phyloP scores from a whole-genome alignment of 2,113 vertebrate species.

The Peromyscus polionotus region DNA sequence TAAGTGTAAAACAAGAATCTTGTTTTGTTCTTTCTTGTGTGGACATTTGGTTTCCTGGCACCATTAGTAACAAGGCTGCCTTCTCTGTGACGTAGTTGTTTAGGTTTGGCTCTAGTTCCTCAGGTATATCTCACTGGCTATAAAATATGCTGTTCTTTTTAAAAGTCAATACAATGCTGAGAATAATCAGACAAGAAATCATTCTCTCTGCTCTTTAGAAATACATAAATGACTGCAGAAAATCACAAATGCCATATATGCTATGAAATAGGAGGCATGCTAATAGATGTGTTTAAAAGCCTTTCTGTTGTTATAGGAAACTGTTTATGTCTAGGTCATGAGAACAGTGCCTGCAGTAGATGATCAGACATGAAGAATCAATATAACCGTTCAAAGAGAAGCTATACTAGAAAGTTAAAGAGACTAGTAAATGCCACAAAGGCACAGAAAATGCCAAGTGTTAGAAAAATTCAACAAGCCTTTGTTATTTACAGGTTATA shows the following conservation, averaged over 20 bases:
- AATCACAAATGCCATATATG: neutral
- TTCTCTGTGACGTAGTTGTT: neutral
- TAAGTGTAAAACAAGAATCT: neutral
- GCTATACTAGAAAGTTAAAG: neutral
- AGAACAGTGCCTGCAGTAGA: neutral
- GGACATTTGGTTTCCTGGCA: neutral
- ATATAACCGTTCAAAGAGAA: neutral
- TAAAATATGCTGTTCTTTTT: neutral
- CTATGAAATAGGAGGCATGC: neutral
- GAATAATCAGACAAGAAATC: neutral
- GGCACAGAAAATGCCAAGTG: neutral
- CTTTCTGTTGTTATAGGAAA: neutral
- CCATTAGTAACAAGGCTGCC: neutral
- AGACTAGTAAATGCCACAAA: neutral
- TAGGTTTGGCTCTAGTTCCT: neutral
- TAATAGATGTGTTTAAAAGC: neutral
- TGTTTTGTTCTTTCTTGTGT: neutral
- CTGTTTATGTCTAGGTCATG: neutral
- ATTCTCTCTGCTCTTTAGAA: neutral
- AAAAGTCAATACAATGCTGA: neutral
- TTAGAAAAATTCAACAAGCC: neutral
- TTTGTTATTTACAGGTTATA: neutral
- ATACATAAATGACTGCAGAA: neutral
- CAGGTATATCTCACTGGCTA: neutral
- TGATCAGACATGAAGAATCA: neutral